Conservation (phyloP, 1,140 invertebrate genomes). For the Aphaenogaster ashmeadi region DNA sequence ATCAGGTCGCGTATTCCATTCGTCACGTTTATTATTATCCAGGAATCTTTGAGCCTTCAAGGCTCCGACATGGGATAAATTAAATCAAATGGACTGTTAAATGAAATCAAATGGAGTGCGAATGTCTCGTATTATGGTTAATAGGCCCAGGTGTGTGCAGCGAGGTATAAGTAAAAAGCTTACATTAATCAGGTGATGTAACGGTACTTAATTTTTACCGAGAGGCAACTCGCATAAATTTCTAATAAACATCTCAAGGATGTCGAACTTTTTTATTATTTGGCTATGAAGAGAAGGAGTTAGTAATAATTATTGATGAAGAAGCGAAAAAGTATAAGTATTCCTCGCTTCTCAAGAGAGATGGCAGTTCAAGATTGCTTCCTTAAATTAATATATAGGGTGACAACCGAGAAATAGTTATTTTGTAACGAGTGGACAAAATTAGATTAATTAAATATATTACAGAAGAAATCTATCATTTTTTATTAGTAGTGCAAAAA, state of each 20-base stretch:
- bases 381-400: not conserved
- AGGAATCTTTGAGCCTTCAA: not conserved
- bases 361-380: not conserved
- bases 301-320: not conserved
- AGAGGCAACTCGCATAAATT: not conserved
- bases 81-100: slow-evolving; percentile 11
- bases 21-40: slow-evolving; percentile 52
- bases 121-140: slow-evolving; percentile 25
- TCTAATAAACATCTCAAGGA: slow-evolving; percentile 1
- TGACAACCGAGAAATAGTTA: not conserved
- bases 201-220: slow-evolving; percentile 18
- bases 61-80: not conserved
- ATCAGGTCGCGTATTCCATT: slow-evolving; percentile 81
- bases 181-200: not conserved
- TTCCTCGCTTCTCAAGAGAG: not conserved
- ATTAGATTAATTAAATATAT: not conserved
- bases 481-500: not conserved
- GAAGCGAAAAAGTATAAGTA: not conserved
- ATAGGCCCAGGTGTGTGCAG: not conserved
- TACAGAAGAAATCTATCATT: not conserved
- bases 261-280: not conserved
- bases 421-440: not conserved
- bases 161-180: not conserved
- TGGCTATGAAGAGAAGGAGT: not conserved
- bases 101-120: slow-evolving; percentile 11